Evolutionary conservation across 1,140 invertebrate species (phyloP), one percentile per base, ranked within the genome.

Genomic region (Aphelenchoides fujianensis): DNA sequence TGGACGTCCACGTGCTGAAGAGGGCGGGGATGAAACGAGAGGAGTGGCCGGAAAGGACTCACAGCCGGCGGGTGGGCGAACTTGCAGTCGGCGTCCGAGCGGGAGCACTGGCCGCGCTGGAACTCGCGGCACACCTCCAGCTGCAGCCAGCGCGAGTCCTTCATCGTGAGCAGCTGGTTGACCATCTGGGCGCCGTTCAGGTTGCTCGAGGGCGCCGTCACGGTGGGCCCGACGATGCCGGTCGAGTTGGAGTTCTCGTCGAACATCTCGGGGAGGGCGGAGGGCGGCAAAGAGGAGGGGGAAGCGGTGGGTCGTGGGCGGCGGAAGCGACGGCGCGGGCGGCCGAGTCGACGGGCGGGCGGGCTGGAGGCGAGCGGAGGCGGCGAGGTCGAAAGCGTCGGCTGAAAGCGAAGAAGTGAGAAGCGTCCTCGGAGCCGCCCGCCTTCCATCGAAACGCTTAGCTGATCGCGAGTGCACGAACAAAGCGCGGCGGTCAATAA

Each of bases 51-150:
- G 41, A 12, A 12, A 48, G 41, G 12, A 12, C 23, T 23, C 23
- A 48, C 12, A 59, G 93, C 90, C 68, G 94, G 94, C 57, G 96
- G 96, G 90, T 98, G 96, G 74, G 96, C 97, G 87, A 98, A 99
- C 89, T 98, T 98, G 90, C 96, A 99, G 88, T 98, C 96, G 78
- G 92, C 93, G 88, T 99, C 96, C 37, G 94, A 91, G 82, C 97
- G 90, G 77, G 94, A 93, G 88, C 97, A 99, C 89, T 98, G 98
- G 89, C 96, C 97, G 84, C 97, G 90, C 89, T 98, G 95, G 88
- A 94, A 98, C 88, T 99, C 96, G 71, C 96, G 90, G 89, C 97
- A 99, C 84, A 99, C 96, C 88, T 99, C 97, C 85, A 99, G 89
- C 86, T 98, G 96, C 74, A 99, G 89, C 97, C 97, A 99, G 84